phyloP scores from a whole-genome alignment of 2,797 vertebrate species.

The Masticophis lateralis region DNA sequence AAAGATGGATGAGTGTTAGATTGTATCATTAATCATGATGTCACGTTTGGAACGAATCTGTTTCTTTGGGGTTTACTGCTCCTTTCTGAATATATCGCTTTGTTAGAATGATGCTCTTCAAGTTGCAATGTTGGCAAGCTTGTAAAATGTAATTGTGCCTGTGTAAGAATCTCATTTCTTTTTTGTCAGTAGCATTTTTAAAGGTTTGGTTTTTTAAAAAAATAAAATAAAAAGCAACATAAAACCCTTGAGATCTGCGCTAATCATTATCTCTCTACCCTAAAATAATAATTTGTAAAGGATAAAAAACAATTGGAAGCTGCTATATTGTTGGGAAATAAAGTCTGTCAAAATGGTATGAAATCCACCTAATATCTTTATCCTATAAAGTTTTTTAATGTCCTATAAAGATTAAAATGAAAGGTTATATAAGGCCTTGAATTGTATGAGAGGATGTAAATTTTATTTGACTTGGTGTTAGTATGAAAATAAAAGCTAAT shows the following conservation, averaged over 20 bases:
- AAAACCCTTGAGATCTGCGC: neutral
- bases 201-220: neutral
- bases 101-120: conserved; percentile 59
- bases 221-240: neutral
- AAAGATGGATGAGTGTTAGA: conserved; percentile 22
- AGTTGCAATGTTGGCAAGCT: conserved; percentile 56
- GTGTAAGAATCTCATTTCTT: conserved; percentile 51
- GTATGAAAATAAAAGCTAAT: conserved; percentile 4
- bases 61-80: conserved; percentile 62
- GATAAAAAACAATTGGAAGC: neutral
- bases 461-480: neutral
- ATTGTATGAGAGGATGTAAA: neutral
- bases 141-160: conserved; percentile 58
- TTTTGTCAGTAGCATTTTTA: conserved; percentile 3
- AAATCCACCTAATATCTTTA: neutral
- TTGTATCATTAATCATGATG: conserved; percentile 38
- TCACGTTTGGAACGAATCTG: conserved; percentile 59
- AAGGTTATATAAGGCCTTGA: neutral
- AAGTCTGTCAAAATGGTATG: neutral
- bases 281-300: neutral
- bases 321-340: neutral
- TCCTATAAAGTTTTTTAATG: neutral
- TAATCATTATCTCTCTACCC: neutral
- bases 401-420: neutral
- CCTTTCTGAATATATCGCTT: conserved; percentile 55